phyloP scores from a whole-genome alignment of 2,797 vertebrate species.

The Phylloscopus collybita region DNA sequence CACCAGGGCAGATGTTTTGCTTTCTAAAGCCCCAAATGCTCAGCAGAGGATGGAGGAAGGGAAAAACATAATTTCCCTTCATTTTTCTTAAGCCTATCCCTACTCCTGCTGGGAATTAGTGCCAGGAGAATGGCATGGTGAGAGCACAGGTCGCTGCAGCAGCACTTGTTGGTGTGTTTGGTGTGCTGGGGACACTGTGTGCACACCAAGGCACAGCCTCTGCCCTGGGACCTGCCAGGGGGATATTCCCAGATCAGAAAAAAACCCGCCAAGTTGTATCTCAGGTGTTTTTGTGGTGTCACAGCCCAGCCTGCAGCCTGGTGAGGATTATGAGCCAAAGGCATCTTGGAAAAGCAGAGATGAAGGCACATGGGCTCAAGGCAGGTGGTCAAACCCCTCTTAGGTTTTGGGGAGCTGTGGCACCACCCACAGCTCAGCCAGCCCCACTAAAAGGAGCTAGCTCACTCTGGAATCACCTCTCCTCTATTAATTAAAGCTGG shows the following conservation, averaged over 20 bases:
- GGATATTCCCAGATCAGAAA: background rate
- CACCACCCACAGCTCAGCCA: background rate
- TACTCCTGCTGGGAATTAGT: background rate
- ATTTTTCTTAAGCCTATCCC: background rate
- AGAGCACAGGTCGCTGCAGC: background rate
- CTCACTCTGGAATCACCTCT: constrained; percentile 62
- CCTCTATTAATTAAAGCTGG: constrained; percentile 69
- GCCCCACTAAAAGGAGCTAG: background rate
- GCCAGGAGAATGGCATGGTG: fast-evolving
- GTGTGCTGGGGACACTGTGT: fast-evolving
- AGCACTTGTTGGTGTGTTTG: background rate
- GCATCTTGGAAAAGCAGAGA: background rate
- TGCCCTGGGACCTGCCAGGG: background rate
- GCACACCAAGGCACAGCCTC: fast-evolving
- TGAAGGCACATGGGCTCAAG: background rate
- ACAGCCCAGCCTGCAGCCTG: background rate
- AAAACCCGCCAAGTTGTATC: background rate
- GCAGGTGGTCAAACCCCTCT: background rate
- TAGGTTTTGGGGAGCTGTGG: background rate
- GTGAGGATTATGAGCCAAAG: background rate
- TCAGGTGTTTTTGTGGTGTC: background rate
- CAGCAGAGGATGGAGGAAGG: background rate
- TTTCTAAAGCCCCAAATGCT: background rate
- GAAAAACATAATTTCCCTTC: fast-evolving
- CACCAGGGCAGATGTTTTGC: background rate